Base-by-base conservation (phyloP, 2,888 invertebrate genomes). In the Hypomecis atomaria region DNA sequence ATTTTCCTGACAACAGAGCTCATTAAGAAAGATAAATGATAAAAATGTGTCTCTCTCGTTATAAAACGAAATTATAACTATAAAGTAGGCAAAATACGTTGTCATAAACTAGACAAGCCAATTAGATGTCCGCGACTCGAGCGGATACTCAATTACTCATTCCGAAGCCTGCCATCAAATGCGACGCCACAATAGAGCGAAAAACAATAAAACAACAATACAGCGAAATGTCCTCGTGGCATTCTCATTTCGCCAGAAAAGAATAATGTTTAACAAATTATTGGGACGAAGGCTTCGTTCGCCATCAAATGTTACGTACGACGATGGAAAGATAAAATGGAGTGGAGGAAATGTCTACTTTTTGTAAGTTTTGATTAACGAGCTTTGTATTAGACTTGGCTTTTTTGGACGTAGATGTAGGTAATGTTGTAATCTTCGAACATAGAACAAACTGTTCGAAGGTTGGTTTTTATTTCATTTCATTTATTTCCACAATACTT, bases 161-260 rank as follows among this genome's bases (percentile, higher is more conserved):
- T 53, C 53, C 13, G 13, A 44, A 52, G 59, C 36, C 53, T 42
- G 52, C 23, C 58, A 61, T 65, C 58, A 45, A 53, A 58, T 43
- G 58, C 48, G 52, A 59, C 42, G 59, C 45, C 59, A 59, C 59
- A 52, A 59, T 52, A 43, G 59, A 43, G 33, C 44, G 53, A 55
- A 56, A 64, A 59, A 64, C 64, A 63, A 63, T 63, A 63, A 58
- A 58, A 63, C 52, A 58, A 64, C 64, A 65, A 65, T 65, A 54
- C 54, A 54, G 8, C 49, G 37, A 58, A 61, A 65, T 65, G 65
- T 61, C 60, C 60, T 57, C 58, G 48, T 45, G 65, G 57, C 65
- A 61, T 61, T 59, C 63, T 59, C 59, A 48, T 59, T 49, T 45
- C 49, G 45, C 3, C 50, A 37, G 45, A 50, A 13, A 38, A 53